phyloP scores from a whole-genome alignment of 2,888 invertebrate species.

The Hirtodrosophila cameraria region DNA sequence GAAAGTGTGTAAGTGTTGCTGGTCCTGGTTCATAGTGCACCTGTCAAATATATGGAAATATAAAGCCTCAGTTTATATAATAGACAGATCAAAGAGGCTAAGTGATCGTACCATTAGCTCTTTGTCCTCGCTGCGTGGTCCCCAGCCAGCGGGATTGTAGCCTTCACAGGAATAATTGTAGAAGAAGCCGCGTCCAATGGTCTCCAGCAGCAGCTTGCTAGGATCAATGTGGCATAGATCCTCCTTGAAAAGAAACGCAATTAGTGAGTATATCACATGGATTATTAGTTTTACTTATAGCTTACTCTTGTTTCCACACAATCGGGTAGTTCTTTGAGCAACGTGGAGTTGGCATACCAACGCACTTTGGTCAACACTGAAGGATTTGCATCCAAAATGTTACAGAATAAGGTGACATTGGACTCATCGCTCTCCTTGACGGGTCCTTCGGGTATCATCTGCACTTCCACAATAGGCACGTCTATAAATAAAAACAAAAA shows the following conservation, averaged over 20 bases:
- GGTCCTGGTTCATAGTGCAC: slow-evolving; percentile 90
- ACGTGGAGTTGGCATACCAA: slow-evolving; percentile 93
- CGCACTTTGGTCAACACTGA: slow-evolving; percentile 89
- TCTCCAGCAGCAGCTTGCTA: slow-evolving; percentile 92
- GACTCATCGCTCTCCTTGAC: slow-evolving; percentile 91
- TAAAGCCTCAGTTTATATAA: neutral
- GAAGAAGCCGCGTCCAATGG: slow-evolving; percentile 94
- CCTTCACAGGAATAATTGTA: slow-evolving; percentile 98
- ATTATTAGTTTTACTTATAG: slow-evolving; percentile 45
- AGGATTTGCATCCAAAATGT: slow-evolving; percentile 92
- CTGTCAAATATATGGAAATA: slow-evolving; percentile 51
- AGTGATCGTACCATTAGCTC: slow-evolving; percentile 88
- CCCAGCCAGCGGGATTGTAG: slow-evolving; percentile 95
- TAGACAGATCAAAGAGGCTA: neutral
- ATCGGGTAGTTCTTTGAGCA: slow-evolving; percentile 93
- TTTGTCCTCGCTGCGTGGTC: slow-evolving; percentile 90
- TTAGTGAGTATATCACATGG: neutral
- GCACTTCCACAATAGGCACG: slow-evolving; percentile 91
- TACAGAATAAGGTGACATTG: slow-evolving; percentile 93
- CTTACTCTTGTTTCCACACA: slow-evolving; percentile 85
- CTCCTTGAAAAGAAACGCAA: slow-evolving; percentile 74
- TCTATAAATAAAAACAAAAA: slow-evolving; percentile 85
- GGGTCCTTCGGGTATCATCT: slow-evolving; percentile 90
- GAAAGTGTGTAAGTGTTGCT: slow-evolving; percentile 90
- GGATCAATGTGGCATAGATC: slow-evolving; percentile 94